These are phyloP conservation scores for Nomada goodeniana DNA, from an alignment of 2,888 invertebrate species.

Conservation along the genomic window DNA sequence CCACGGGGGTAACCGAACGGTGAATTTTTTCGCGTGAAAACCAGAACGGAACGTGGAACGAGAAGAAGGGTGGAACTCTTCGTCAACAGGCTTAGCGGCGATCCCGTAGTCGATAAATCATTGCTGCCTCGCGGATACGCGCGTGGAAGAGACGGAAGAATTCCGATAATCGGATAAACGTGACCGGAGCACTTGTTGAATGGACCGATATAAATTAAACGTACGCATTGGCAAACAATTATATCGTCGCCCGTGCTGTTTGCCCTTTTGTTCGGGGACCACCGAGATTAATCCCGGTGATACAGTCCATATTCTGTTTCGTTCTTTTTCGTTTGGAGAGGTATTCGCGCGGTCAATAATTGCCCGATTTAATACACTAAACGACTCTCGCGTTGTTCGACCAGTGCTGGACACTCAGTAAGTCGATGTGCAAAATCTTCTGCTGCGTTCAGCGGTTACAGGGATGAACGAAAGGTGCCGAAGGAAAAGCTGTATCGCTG, in stretches of 20 bases:
- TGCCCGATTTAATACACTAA: not conserved
- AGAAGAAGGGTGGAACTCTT: not conserved
- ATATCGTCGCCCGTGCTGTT: constrained; percentile 24
- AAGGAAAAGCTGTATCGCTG: too few species aligned
- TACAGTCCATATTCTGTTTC: not conserved
- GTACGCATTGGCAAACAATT: constrained; percentile 50
- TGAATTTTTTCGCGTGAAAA: constrained; percentile 54
- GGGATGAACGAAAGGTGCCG: too few species aligned
- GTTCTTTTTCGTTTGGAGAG: not conserved
- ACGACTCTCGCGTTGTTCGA: not conserved
- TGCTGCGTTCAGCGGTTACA: too few species aligned
- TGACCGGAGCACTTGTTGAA: constrained; percentile 64
- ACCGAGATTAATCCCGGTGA: not conserved
- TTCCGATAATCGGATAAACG: constrained; percentile 63
- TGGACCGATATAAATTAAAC: constrained; percentile 46
- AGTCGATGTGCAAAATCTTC: too few species aligned
- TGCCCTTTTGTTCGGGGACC: not conserved
- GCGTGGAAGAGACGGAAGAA: constrained; percentile 50
- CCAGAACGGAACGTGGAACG: constrained; percentile 13
- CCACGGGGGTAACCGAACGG: constrained; percentile 46
- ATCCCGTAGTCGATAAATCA: constrained; percentile 59
- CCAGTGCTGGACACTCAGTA: too few species aligned
- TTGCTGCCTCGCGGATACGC: constrained; percentile 31
- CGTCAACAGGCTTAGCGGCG: constrained; percentile 46
- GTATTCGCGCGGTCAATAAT: not conserved